Conservation (phyloP, 2,888 invertebrate genomes). For the Spilarctia lutea region DNA sequence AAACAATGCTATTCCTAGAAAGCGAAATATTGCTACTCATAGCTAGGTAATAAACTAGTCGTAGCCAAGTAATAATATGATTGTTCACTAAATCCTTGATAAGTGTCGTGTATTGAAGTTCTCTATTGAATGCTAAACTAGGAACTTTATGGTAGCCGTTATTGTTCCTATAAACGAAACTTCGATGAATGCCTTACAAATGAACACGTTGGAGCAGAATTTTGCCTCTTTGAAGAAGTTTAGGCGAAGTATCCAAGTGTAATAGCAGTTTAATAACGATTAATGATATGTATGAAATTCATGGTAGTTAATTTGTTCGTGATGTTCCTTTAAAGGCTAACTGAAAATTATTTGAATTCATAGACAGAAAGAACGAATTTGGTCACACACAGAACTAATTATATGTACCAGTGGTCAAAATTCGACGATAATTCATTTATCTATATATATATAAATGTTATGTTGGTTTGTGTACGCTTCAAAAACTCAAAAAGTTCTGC, state of each 20-base stretch:
- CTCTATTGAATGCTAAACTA: constrained; percentile 30
- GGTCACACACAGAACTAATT: neutral
- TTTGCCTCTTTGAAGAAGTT: constrained; percentile 1
- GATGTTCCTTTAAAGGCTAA: neutral
- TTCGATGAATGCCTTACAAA: constrained; percentile 29
- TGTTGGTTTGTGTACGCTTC: no score
- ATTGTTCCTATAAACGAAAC: constrained; percentile 42
- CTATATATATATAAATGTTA: no score
- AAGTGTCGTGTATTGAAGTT: constrained; percentile 36
- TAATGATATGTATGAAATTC: neutral
- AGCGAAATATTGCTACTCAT: neutral
- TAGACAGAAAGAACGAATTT: no score
- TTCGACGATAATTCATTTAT: no score
- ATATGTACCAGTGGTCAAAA: no score
- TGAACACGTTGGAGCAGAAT: constrained; percentile 24
- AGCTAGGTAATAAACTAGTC: neutral
- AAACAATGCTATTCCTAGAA: neutral
- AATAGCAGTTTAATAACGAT: neutral
- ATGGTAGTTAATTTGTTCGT: neutral
- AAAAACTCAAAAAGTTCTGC: no score
- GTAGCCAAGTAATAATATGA: constrained; percentile 16
- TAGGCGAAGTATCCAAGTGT: neutral
- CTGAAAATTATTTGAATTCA: neutral
- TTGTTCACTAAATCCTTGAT: constrained; percentile 22
- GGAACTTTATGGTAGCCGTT: constrained; percentile 37